These are phyloP conservation scores for Nerophis lumbriciformis DNA, from an alignment of 2,113 vertebrate species.

Conservation along the genomic window DNA sequence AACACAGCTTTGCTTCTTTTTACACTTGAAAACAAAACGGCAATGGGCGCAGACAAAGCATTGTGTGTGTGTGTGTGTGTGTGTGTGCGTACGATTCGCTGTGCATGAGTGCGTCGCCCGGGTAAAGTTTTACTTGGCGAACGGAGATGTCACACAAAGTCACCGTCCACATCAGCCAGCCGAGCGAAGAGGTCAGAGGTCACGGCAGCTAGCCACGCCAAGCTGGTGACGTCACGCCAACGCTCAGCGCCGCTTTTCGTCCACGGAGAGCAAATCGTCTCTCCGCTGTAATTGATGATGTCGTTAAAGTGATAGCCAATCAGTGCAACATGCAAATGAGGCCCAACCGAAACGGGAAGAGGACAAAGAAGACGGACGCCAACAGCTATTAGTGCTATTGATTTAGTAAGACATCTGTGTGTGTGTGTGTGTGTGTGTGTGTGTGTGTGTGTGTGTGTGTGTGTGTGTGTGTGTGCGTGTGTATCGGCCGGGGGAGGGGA, in stretches of 20 bases:
- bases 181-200: too few relatives aligned
- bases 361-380: background rate
- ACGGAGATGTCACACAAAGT: background rate
- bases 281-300: background rate
- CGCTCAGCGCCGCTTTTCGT: background rate
- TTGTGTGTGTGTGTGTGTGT: too few relatives aligned
- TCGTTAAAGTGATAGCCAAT: background rate
- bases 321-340: background rate
- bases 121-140: too few relatives aligned
- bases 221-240: background rate
- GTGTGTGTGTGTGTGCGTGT: slow-evolving; percentile 1
- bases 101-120: too few relatives aligned
- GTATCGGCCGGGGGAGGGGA: background rate
- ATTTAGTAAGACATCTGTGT: slow-evolving; percentile 2
- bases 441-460: slow-evolving; percentile 1
- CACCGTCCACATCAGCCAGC: background rate
- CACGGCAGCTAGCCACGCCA: background rate
- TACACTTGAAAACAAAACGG: too few relatives aligned
- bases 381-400: slow-evolving; percentile 10
- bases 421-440: slow-evolving; percentile 5
- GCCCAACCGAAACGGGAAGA: background rate
- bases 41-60: too few relatives aligned
- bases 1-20: too few relatives aligned
- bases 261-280: too few relatives aligned
- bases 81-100: too few relatives aligned